A percentile compares a stretch with the other conserved stretches of the same genome.
Evolutionary conservation across 2,888 invertebrate genomes (phyloP).

Genomic region (Alloscopus bannaensis): DNA sequence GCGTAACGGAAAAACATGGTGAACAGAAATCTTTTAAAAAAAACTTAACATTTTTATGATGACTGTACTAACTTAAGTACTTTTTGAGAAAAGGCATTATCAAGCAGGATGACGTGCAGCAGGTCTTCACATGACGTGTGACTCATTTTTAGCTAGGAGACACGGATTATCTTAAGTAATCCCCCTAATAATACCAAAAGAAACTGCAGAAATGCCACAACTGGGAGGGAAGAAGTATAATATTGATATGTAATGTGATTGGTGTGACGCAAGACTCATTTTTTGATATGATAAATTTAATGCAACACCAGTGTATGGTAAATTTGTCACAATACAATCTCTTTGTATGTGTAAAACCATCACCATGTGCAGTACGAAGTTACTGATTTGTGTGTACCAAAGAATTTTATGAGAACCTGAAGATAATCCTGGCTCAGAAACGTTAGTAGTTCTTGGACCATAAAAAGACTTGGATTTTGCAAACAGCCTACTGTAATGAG

Average conservation of each 20-base stretch:
- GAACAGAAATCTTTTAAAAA: conserved; percentile 28
- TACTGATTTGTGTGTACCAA: not conserved
- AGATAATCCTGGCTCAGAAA: conserved; percentile 49
- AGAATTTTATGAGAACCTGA: conserved; percentile 10
- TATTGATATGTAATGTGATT: conserved; percentile 12
- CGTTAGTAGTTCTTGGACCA: conserved; percentile 57
- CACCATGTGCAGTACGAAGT: not conserved
- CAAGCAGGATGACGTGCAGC: no score
- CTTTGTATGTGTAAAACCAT: no score
- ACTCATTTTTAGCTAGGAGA: conserved; percentile 10
- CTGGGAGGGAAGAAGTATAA: conserved; percentile 12
- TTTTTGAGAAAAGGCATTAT: conserved; percentile 15
- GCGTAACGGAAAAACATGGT: conserved; percentile 55
- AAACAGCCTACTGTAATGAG: no score
- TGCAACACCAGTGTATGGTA: no score
- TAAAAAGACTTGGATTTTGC: conserved; percentile 54
- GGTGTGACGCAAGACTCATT: conserved; percentile 6
- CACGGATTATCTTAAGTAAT: not conserved
- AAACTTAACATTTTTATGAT: conserved; percentile 43
- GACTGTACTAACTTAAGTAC: conserved; percentile 61
- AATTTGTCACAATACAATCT: no score
- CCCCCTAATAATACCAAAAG: conserved; percentile 3
- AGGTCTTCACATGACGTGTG: not conserved
- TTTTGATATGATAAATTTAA: no score
- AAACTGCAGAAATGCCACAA: not conserved